Evolutionary conservation across 2,888 invertebrate species (phyloP), one percentile per base, ranked within the genome.

Genomic region (Tholera decimalis): DNA sequence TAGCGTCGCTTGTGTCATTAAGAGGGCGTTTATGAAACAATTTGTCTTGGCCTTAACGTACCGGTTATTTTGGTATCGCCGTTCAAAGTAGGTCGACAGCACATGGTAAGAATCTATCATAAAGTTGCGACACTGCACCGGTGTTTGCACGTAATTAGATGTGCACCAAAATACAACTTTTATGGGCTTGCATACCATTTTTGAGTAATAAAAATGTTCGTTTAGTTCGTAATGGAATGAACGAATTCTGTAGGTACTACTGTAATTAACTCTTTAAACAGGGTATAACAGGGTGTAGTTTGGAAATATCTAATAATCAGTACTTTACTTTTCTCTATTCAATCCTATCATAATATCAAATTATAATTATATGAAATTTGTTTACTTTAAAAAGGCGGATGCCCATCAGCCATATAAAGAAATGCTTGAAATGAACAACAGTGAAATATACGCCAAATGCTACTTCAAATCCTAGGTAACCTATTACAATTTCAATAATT

Each of bases 71-170:
- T 77, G 83, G 89, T 89, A 81, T 70, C 73, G 63, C 77, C 73
- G 80, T 82, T 73, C 75, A 70, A 91, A 88, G 83, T 90, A 88
- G 91, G 91, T 87, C 91, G 84, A 69, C 83, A 76, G 81, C 89
- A 87, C 85, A 85, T 87, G 89, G 87, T 80, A 83, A 79, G 83
- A 83, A 87, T 89, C 88, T 87, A 89, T 86, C 85, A 79, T 83
- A 79, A 73, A 71, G 79, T 90, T 89, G 85, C 88, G 85, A 90
- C 88, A 75, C 56, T 77, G 50, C 50, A 87, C 73, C 77, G 65
- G 70, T 73, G 71, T 68, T 57, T 57, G 59, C 60, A 56, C 59
- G 51, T 55, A 62, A 77, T 64, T 66, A 58, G 50, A 72, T 43
- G 61, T 57, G 33, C 37, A 61, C 57, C 46, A 68, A 68, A 68